These are phyloP conservation scores for Pteropus rufus DNA, from an alignment of 2,797 vertebrate genomes.

Conservation along the genomic window DNA sequence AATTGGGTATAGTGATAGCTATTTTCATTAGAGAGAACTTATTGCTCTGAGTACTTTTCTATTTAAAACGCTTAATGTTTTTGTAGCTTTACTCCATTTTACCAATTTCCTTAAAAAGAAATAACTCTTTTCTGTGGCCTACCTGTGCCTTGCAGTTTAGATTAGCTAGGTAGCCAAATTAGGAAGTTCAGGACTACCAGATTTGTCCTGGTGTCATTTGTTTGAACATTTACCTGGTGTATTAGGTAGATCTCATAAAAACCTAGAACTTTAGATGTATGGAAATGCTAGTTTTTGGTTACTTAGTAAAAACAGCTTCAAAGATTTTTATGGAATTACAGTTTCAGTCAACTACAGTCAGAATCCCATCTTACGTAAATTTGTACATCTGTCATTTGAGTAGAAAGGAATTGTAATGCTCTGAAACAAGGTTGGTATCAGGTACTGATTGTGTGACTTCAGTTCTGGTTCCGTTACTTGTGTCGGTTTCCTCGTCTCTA, in stretches of 20 bases:
- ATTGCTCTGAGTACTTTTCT: background rate
- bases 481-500: background rate
- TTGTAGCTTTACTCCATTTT: background rate
- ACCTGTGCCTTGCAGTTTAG: constrained; percentile 2
- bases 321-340: background rate
- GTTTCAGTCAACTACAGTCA: background rate
- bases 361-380: background rate
- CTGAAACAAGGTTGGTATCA: background rate
- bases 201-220: background rate
- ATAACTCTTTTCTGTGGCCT: background rate
- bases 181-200: background rate
- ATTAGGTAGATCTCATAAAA: background rate
- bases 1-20: background rate
- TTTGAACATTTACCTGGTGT: background rate
- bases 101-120: background rate
- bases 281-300: background rate
- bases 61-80: background rate
- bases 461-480: background rate
- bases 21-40: background rate
- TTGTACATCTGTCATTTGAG: background rate
- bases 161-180: background rate
- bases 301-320: background rate
- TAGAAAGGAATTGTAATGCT: background rate
- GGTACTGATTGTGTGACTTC: background rate
- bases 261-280: background rate